These are phyloP conservation scores for Dermatophagoides farinae DNA, from an alignment of 1,140 invertebrate species.

Conservation along the genomic window DNA sequence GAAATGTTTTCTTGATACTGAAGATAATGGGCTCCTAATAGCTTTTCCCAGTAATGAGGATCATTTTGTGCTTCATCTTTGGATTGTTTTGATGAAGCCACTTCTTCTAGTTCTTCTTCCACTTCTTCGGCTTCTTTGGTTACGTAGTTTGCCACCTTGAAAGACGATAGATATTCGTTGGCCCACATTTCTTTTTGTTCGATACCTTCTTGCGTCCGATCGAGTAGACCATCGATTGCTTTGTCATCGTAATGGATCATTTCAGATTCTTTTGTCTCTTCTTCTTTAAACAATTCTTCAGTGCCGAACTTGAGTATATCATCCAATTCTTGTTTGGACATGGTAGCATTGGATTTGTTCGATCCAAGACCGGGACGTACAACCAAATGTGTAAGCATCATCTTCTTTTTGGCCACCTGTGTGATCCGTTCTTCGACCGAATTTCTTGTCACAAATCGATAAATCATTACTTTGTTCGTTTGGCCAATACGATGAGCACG, in stretches of 20 bases:
- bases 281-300: constrained; percentile 88
- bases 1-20: constrained; percentile 96
- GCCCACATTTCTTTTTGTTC: constrained; percentile 98
- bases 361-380: constrained; percentile 86
- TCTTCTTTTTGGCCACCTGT: constrained; percentile 93
- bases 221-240: constrained; percentile 74
- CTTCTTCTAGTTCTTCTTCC: constrained; percentile 79
- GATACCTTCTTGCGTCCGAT: constrained; percentile 76
- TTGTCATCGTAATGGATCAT: constrained; percentile 92
- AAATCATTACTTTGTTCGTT: constrained; percentile 99
- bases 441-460: constrained; percentile 96
- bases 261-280: constrained; percentile 25
- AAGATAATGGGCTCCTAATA: constrained; percentile 94
- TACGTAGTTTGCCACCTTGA: constrained; percentile 83
- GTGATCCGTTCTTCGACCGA: constrained; percentile 97
- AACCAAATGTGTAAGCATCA: constrained; percentile 99
- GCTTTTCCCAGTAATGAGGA: constrained; percentile 98
- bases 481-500: constrained; percentile 97
- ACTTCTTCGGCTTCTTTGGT: constrained; percentile 87
- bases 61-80: constrained; percentile 93
- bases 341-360: constrained; percentile 63
- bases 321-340: constrained; percentile 97
- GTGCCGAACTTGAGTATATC: constrained; percentile 98
- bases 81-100: constrained; percentile 89
- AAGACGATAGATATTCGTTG: constrained; percentile 96